A percentile compares a stretch with the other conserved stretches of the same genome.
Conservation (phyloP, 2,888 invertebrate genomes). For the Dendrolimus pini region DNA sequence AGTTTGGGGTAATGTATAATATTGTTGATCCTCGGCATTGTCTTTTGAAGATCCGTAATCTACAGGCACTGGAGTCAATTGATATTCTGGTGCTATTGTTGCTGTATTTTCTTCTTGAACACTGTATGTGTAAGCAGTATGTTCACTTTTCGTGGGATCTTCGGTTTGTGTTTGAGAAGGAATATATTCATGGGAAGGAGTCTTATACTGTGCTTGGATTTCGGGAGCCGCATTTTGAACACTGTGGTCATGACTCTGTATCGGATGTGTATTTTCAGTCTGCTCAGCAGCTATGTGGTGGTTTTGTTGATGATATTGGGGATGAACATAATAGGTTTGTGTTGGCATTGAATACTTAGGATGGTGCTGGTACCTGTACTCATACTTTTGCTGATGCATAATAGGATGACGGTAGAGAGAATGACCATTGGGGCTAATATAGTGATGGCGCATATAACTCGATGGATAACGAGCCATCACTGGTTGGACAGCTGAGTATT, state of each 20-base stretch:
- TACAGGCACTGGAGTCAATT: background rate
- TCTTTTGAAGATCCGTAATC: constrained; percentile 4
- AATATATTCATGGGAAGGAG: constrained; percentile 26
- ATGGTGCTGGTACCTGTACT: constrained; percentile 52
- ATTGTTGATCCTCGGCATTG: constrained; percentile 19
- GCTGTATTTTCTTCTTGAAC: constrained; percentile 14
- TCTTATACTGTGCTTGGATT: constrained; percentile 33
- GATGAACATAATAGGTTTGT: constrained; percentile 44
- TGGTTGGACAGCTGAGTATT: constrained; percentile 68
- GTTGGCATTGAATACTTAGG: constrained; percentile 35
- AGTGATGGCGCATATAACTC: constrained; percentile 41
- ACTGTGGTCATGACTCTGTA: constrained; percentile 13
- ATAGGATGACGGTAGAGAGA: constrained; percentile 43
- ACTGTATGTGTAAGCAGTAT: constrained; percentile 9
- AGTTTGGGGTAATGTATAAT: constrained; percentile 32
- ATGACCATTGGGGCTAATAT: constrained; percentile 40
- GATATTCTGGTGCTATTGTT: constrained; percentile 8
- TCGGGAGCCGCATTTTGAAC: constrained; percentile 24
- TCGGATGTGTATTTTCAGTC: constrained; percentile 17
- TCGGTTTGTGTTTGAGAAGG: constrained; percentile 15
- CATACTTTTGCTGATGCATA: constrained; percentile 44
- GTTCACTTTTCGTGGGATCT: constrained; percentile 24
- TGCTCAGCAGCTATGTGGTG: constrained; percentile 24
- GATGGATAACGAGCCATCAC: constrained; percentile 65
- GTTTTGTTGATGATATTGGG: constrained; percentile 42